Conservation (phyloP, 2,888 invertebrate genomes). For the Patella depressa region DNA sequence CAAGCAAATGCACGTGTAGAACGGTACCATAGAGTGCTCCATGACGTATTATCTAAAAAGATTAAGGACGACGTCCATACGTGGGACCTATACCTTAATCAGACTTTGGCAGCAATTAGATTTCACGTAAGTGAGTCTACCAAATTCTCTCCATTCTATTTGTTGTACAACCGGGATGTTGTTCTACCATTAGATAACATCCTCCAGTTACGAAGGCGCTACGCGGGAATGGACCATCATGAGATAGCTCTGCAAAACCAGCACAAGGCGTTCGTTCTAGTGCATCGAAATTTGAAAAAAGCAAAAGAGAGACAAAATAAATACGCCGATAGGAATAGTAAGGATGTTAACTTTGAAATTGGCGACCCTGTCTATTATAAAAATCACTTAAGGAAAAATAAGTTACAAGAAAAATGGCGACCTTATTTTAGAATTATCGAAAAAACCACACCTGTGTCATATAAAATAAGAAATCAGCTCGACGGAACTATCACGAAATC, state of each 20-base stretch:
- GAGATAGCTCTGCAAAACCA: conserved; percentile 36
- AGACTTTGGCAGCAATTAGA: too few species aligned
- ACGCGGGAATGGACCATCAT: conserved; percentile 31
- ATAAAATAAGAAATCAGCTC: conserved; percentile 21
- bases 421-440: conserved; percentile 37
- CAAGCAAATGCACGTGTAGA: too few species aligned
- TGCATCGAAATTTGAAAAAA: conserved; percentile 26
- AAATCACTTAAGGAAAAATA: conserved; percentile 27
- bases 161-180: conserved; percentile 36
- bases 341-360: conserved; percentile 31
- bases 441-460: conserved; percentile 27
- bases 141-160: conserved; percentile 25
- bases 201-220: conserved; percentile 30
- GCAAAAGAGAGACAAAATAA: conserved; percentile 31
- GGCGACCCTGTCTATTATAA: conserved; percentile 36
- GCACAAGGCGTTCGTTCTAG: conserved; percentile 31
- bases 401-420: conserved; percentile 36
- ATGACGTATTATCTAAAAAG: too few species aligned
- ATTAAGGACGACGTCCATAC: too few species aligned
- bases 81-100: too few species aligned
- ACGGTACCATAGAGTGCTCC: too few species aligned
- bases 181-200: conserved; percentile 35
- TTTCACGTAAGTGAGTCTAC: not conserved
- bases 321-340: conserved; percentile 31
- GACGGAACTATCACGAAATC: conserved; percentile 8